phyloP scores from a whole-genome alignment of 2,888 invertebrate genomes.

The Aporophyla lueneburgensis region DNA sequence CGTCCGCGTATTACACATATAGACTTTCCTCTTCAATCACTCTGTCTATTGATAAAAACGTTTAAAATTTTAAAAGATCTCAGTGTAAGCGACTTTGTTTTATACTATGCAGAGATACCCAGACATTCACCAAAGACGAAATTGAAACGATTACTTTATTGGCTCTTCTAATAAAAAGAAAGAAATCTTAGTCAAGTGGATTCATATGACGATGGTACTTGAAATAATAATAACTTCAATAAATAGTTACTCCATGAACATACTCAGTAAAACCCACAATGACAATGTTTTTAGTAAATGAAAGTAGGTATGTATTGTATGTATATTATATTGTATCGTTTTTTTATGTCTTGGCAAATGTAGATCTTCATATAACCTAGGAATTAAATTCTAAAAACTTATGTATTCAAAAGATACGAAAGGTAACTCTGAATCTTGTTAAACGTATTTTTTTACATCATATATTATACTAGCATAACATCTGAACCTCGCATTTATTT shows the following conservation, averaged over 20 bases:
- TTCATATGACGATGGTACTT: background rate
- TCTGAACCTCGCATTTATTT: no score
- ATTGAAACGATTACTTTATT: no score
- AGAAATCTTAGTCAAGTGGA: background rate
- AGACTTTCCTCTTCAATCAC: no score
- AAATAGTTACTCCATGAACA: background rate
- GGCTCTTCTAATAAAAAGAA: no score
- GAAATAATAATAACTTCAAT: background rate
- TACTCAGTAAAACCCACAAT: background rate
- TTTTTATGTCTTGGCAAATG: background rate
- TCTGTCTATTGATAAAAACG: no score
- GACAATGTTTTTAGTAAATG: background rate
- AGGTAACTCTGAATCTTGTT: background rate
- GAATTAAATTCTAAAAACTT: no score
- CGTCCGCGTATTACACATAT: no score
- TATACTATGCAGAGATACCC: background rate
- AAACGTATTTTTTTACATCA: background rate
- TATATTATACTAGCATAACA: background rate
- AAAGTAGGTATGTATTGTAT: background rate
- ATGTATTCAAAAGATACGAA: background rate
- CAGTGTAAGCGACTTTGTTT: no score
- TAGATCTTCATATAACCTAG: background rate
- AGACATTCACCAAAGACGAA: background rate
- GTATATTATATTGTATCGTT: background rate
- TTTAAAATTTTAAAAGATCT: no score